Evolutionary conservation across 1,140 invertebrate species (phyloP).

Genomic region (Steinernema khuongi): DNA sequence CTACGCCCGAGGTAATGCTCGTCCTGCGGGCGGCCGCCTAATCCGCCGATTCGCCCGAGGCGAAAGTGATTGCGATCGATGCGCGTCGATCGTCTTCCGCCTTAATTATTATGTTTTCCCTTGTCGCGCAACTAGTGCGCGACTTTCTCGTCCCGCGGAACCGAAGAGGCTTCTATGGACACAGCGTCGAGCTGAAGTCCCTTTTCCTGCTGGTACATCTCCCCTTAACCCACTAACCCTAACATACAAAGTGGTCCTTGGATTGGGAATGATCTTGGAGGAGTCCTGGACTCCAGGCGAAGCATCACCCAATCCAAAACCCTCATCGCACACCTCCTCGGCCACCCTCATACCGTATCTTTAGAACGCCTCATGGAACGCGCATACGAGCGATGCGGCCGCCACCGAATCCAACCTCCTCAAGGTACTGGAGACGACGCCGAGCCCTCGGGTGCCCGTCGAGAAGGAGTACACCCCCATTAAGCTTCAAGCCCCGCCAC

Average conservation of each 20-base stretch:
- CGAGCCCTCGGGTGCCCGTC: not conserved
- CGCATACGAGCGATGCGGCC: not conserved
- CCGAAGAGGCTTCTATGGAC: not conserved
- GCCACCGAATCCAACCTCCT: not conserved
- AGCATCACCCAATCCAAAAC: too few species aligned
- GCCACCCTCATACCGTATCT: not conserved
- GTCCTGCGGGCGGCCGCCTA: too few species aligned
- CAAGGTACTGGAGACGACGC: not conserved
- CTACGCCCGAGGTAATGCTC: too few species aligned
- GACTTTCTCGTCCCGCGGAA: not conserved
- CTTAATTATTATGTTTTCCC: constrained; percentile 13
- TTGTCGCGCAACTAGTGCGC: not conserved
- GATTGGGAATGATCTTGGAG: too few species aligned
- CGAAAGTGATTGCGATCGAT: constrained; percentile 14
- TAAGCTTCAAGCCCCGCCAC: not conserved
- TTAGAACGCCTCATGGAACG: not conserved
- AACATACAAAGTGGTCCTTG: too few species aligned
- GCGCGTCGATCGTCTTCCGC: constrained; percentile 1
- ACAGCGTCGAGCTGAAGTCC: not conserved
- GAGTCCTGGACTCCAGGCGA: too few species aligned
- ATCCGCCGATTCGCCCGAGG: not conserved
- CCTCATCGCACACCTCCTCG: not conserved
- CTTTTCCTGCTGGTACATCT: not conserved
- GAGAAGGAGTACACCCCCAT: not conserved
- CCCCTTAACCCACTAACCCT: not conserved